phyloP scores from a whole-genome alignment of 1,140 invertebrate genomes.

The Drosophila novamexicana region DNA sequence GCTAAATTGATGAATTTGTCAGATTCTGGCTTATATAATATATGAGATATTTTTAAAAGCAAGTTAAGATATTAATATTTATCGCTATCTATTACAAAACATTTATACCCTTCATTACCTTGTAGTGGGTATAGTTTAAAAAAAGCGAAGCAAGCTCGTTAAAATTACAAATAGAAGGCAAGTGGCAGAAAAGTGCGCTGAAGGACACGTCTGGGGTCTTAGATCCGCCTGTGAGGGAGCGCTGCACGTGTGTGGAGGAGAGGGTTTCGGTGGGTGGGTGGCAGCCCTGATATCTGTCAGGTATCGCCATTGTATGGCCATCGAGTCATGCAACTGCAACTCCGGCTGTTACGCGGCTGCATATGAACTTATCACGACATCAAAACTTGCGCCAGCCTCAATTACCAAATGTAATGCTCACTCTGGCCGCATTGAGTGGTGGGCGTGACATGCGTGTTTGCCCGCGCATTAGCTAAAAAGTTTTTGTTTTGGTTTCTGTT shows the following conservation, averaged over 20 bases:
- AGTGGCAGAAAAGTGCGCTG: slow-evolving; percentile 81
- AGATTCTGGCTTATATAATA: too few species aligned
- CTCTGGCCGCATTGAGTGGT: slow-evolving; percentile 11
- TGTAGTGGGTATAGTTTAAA: neutral
- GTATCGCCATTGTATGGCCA: slow-evolving; percentile 22
- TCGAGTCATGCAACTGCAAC: slow-evolving; percentile 56
- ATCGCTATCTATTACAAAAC: neutral
- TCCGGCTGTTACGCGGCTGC: slow-evolving; percentile 33
- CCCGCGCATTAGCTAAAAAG: slow-evolving; percentile 51
- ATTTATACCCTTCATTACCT: neutral
- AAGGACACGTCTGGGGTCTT: slow-evolving; percentile 74
- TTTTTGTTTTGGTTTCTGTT: slow-evolving; percentile 32
- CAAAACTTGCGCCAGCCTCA: slow-evolving; percentile 52
- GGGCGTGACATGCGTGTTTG: slow-evolving; percentile 45
- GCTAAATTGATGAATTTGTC: too few species aligned
- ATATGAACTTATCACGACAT: slow-evolving; percentile 70
- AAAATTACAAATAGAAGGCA: slow-evolving; percentile 83
- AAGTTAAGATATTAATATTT: too few species aligned
- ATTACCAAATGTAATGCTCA: slow-evolving; percentile 49
- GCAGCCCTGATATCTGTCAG: neutral
- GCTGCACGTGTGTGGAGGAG: neutral
- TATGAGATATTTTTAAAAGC: too few species aligned
- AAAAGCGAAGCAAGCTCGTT: slow-evolving; percentile 67
- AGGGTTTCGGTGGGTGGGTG: neutral
- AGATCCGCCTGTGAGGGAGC: neutral